Evolutionary conservation across 2,113 vertebrate species (phyloP), one percentile per base, ranked within the genome.

Genomic region (Circaetus gallicus): DNA sequence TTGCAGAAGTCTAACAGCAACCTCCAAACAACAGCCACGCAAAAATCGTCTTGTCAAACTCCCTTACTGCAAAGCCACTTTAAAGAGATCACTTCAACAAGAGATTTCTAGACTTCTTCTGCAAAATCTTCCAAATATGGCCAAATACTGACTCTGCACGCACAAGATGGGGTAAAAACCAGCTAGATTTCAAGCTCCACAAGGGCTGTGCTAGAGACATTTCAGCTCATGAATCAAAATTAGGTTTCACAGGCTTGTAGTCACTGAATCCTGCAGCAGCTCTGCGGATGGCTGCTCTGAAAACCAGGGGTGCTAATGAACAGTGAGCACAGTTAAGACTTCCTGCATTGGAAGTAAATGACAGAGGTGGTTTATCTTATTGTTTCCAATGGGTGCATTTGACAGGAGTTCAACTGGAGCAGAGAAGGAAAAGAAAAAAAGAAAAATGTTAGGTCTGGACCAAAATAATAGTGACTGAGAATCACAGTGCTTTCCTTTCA

Each of bases 341-440:
- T 97, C 95, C 93, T 86, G 88, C 89, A 58, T 34, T 93, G 93
- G 84, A 94, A 95, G 82, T 95, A 97, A 97, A 96, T 97, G 97
- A 97, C 96, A 97, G 97, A 95, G 97, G 95, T 96, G 96, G 97
- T 97, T 97, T 96, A 94, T 95, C 95, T 96, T 96, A 96, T 96
- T 96, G 96, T 96, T 96, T 97, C 74, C 94, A 97, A 97, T 95
- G 86, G 84, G 85, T 90, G 89, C 93, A 10, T 96, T 92, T 80
- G 88, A 88, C 95, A 96, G 82, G 61, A 97, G 76, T 81, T 86
- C 86, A 95, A 77, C 59, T 82, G 93, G 53, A 85, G 82, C 81
- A 66, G 56, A 69, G 55, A 43, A 71, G 32, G 36, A 79, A 76
- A 76, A 82, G 67, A 59, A 86, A 77, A 58, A 70, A 58, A 88